Evolutionary conservation across 2,797 vertebrate species (phyloP).

Genomic region (Allobates femoralis): DNA sequence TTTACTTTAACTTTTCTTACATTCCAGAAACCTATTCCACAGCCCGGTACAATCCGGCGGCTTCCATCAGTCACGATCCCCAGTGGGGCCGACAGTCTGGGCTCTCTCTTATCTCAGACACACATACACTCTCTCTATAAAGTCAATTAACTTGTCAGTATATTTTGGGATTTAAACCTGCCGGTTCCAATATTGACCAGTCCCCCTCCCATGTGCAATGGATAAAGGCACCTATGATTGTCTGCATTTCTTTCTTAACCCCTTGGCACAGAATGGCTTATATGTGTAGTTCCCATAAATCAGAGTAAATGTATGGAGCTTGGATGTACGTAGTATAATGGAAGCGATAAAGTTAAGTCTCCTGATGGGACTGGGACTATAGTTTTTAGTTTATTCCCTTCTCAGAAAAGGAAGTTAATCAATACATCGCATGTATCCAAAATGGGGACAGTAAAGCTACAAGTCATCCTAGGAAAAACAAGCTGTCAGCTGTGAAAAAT

Average conservation of each 20-base stretch:
- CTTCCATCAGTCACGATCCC: background rate
- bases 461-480: no score
- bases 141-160: constrained; percentile 24
- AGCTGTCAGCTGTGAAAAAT: no score
- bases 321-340: no score
- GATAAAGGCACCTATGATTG: background rate
- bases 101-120: constrained; percentile 12
- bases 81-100: background rate
- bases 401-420: no score
- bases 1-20: background rate
- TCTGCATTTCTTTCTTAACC: background rate
- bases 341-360: no score
- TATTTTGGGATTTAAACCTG: background rate
- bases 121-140: constrained; percentile 21
- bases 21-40: background rate
- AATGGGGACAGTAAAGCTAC: no score
- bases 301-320: no score
- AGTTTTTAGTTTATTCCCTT: no score
- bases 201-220: background rate
- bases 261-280: no score
- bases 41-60: background rate
- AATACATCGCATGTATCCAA: no score
- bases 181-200: background rate
- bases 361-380: no score
- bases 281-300: no score